A percentile compares a stretch with the other conserved stretches of the same genome.
These are phyloP conservation scores for Halesus radiatus DNA, from an alignment of 1,140 invertebrate species.

Conservation along the genomic window DNA sequence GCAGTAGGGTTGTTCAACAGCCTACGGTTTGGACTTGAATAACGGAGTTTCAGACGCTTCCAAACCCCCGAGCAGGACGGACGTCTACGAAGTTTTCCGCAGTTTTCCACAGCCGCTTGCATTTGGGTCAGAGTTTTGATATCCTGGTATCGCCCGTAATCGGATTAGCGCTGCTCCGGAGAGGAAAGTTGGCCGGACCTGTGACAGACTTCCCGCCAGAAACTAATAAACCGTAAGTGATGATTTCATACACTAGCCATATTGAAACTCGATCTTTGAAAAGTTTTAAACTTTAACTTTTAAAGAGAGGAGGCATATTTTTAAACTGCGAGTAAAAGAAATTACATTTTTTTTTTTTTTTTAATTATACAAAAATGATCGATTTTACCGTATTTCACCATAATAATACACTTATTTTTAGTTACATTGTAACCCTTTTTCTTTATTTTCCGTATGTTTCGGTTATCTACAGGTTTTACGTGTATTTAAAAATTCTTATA, in stretches of 20 bases:
- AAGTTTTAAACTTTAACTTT: neutral
- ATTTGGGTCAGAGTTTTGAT: slow-evolving; percentile 33
- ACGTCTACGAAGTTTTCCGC: slow-evolving; percentile 20
- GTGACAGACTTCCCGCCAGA: slow-evolving; percentile 1
- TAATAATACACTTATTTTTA: no score
- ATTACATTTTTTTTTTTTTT: no score
- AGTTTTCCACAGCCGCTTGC: neutral
- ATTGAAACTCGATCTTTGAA: neutral
- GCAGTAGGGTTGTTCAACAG: slow-evolving; percentile 2
- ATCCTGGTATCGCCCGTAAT: slow-evolving; percentile 2
- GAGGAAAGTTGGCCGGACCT: slow-evolving; percentile 14
- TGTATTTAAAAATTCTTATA: no score
- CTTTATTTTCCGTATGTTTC: no score
- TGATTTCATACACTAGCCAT: slow-evolving; percentile 6
- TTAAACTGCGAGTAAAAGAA: no score
- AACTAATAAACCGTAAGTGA: neutral
- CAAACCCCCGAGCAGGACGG: slow-evolving; percentile 3
- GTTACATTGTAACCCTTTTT: no score
- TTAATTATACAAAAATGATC: no score
- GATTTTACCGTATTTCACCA: no score
- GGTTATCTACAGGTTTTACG: no score
- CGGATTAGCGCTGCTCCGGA: neutral
- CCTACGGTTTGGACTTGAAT: neutral
- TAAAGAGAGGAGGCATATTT: no score
- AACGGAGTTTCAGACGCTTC: slow-evolving; percentile 29